A percentile compares a stretch with the other conserved stretches of the same genome.
Evolutionary conservation across 2,888 invertebrate species (phyloP).

Genomic region (Netelia virgata): DNA sequence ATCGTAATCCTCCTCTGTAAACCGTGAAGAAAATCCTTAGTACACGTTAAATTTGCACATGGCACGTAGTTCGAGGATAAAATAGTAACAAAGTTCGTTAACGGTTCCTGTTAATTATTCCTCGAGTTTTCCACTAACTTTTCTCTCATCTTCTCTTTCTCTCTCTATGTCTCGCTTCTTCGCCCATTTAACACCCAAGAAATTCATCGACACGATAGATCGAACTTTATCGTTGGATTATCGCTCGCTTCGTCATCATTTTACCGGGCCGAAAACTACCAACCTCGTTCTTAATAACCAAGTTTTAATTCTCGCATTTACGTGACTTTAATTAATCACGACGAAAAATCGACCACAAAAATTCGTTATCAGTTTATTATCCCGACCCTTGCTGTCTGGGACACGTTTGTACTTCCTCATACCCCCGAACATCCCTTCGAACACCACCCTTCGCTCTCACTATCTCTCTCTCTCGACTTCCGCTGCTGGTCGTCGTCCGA

Average conservation of each 20-base stretch:
- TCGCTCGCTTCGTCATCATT: slow-evolving; percentile 30
- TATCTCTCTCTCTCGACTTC: not conserved
- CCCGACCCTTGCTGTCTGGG: slow-evolving; percentile 25
- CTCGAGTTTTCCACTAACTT: slow-evolving; percentile 31
- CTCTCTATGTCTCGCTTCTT: slow-evolving; percentile 7
- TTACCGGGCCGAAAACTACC: too few relatives aligned
- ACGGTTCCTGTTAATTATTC: slow-evolving; percentile 36
- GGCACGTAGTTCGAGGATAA: not conserved
- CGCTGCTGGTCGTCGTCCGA: slow-evolving; percentile 39
- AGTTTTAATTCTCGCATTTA: slow-evolving; percentile 37
- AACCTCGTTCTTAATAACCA: not conserved
- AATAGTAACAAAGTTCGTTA: slow-evolving; percentile 35
- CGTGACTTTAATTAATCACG: slow-evolving; percentile 45
- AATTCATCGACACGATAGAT: slow-evolving; percentile 37
- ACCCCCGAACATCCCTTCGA: not conserved
- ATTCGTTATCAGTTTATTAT: slow-evolving; percentile 15
- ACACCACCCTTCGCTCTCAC: not conserved
- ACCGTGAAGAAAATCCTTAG: slow-evolving; percentile 13
- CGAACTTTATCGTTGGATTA: slow-evolving; percentile 38
- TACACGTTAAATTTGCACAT: not conserved
- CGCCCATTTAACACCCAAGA: slow-evolving; percentile 18
- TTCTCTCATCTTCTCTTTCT: not conserved
- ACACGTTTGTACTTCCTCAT: slow-evolving; percentile 19
- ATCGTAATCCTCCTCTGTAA: slow-evolving; percentile 97
- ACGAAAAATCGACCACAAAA: slow-evolving; percentile 33